phyloP scores from a whole-genome alignment of 2,113 vertebrate genomes.

The Parotia lawesii region DNA sequence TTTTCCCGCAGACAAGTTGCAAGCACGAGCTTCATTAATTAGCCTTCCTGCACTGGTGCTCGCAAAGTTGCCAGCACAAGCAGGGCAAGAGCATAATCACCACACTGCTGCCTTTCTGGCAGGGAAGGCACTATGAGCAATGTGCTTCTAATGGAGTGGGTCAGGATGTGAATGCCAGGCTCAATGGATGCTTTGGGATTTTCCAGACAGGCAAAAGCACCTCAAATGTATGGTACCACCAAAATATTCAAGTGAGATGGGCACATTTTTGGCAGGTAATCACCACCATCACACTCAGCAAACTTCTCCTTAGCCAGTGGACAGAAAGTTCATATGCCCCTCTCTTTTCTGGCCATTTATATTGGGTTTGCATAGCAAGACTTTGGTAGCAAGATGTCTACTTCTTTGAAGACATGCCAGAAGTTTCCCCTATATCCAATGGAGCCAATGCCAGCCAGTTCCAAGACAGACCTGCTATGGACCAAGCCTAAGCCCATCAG shows the following conservation, averaged over 20 bases:
- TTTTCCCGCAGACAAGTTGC: neutral
- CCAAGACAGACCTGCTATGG: rapidly evolving
- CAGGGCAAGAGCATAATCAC: neutral
- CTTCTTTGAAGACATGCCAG: neutral
- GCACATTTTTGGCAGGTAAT: neutral
- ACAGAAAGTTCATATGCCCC: neutral
- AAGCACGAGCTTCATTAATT: neutral
- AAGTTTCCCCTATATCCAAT: neutral
- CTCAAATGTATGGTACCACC: neutral
- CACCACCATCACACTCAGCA: neutral
- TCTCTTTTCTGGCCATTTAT: neutral
- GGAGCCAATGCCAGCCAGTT: neutral
- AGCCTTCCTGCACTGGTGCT: neutral
- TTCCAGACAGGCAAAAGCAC: neutral
- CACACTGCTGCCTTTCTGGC: neutral
- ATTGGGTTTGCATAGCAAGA: neutral
- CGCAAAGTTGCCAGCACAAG: rapidly evolving
- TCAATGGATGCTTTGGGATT: neutral
- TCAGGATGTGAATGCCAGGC: neutral
- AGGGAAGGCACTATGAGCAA: neutral
- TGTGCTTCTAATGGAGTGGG: neutral
- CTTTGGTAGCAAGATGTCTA: neutral
- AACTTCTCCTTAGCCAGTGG: neutral
- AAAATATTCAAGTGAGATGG: neutral
- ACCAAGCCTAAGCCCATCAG: rapidly evolving